Evolutionary conservation across 2,797 vertebrate species (phyloP), one percentile per base, ranked within the genome.

Genomic region (Moxostoma hubbsi): DNA sequence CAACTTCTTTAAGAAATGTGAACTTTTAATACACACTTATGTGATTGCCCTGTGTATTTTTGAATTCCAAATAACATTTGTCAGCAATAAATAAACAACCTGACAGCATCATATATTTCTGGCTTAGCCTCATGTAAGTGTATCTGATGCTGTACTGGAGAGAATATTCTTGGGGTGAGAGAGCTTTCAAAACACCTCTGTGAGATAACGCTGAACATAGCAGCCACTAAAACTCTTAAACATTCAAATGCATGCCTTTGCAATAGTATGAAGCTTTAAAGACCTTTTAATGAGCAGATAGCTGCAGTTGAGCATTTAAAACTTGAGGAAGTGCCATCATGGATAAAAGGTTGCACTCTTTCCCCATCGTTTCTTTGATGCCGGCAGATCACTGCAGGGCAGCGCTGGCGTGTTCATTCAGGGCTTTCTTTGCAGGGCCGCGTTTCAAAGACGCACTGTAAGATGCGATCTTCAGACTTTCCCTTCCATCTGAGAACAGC

Each of bases 211-310:
- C 89, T 94, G 94, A 95, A 84, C 90, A 93, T 36, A 36, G 86
- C 92, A 93, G 90, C 91, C 79, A 88, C 85, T 85, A 91, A 92
- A 90, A 90, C 92, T 94, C 96, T 96, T 95, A 96, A 94, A 94
- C 94, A 96, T 96, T 95, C 93, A 96, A 95, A 96, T 93, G 93
- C 93, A 90, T 91, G 94, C 94, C 93, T 96, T 94, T 94, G 94
- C 95, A 95, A 96, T 95, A 96, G 93, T 94, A 92, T 92, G 85
- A 93, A 84, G 86, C 93, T 94, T 96, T 94, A 91, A 94, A 95
- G 92, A 91, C 90, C 89, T 90, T 94, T 95, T 97, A 97, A 97
- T 95, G 94, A 97, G 95, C 92, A 90, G 90, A 95, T 93, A 91
- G 95, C 92, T 86, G 86, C 92, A 95, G 93, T 91, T 93, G 93